Conservation (phyloP, 2,888 invertebrate species). For the Morpho helenor region DNA sequence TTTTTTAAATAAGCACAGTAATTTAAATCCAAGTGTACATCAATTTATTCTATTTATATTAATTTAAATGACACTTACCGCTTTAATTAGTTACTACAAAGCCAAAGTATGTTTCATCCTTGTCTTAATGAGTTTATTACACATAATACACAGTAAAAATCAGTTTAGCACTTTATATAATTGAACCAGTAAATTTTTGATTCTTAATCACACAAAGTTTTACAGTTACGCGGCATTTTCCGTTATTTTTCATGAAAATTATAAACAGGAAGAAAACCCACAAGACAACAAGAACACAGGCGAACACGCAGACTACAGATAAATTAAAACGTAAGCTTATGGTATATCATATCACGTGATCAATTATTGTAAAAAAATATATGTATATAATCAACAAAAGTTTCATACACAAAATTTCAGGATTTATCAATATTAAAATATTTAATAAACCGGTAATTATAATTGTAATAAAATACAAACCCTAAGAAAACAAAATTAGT, state of each 20-base stretch:
- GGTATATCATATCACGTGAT: constrained; percentile 24
- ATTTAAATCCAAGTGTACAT: constrained; percentile 1
- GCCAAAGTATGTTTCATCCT: constrained; percentile 72
- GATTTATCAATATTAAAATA: too few relatives aligned
- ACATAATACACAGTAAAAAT: constrained; percentile 47
- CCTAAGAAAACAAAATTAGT: too few relatives aligned
- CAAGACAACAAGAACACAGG: constrained; percentile 48
- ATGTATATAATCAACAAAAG: too few relatives aligned
- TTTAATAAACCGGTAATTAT: too few relatives aligned
- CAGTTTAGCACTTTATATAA: constrained; percentile 18
- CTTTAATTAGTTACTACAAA: constrained; percentile 57
- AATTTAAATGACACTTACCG: constrained; percentile 50
- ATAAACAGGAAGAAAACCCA: constrained; percentile 55
- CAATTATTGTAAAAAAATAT: background rate
- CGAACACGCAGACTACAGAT: constrained; percentile 41
- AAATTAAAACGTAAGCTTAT: constrained; percentile 19
- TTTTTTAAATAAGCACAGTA: background rate
- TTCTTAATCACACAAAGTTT: constrained; percentile 39
- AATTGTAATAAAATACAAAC: too few relatives aligned
- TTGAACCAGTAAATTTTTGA: constrained; percentile 22
- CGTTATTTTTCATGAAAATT: constrained; percentile 67
- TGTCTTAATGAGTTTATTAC: constrained; percentile 65
- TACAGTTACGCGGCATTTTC: constrained; percentile 62
- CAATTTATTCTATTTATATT: constrained; percentile 16
- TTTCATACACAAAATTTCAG: too few relatives aligned